A percentile compares a stretch with the other conserved stretches of the same genome.
phyloP scores from a whole-genome alignment of 2,888 invertebrate species.

The Tiphia femorata region DNA sequence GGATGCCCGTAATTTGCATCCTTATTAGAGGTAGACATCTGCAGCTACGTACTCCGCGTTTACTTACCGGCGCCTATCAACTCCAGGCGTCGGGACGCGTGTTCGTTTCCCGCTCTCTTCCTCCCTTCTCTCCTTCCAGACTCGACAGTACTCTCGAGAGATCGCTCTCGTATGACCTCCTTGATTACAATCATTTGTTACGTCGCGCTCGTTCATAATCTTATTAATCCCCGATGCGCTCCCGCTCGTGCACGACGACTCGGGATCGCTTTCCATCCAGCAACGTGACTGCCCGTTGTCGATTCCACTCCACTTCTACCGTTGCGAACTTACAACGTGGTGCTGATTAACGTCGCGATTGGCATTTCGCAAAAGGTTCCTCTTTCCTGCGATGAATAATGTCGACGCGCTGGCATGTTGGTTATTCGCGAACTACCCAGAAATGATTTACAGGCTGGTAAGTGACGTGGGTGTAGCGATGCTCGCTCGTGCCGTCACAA shows the following conservation, averaged over 20 bases:
- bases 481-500: too few species aligned
- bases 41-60: background rate
- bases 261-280: too few species aligned
- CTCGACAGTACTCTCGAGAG: background rate
- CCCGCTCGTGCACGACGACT: background rate
- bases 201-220: constrained; percentile 2
- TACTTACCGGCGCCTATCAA: background rate
- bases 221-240: constrained; percentile 20
- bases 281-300: too few species aligned
- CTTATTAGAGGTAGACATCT: constrained; percentile 20
- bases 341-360: background rate
- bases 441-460: too few species aligned
- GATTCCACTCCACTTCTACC: too few species aligned
- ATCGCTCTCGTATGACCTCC: constrained; percentile 15
- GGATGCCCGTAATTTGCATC: constrained; percentile 30
- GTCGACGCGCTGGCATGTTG: too few species aligned
- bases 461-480: too few species aligned
- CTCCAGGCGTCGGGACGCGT: background rate
- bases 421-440: too few species aligned
- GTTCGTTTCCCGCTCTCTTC: background rate
- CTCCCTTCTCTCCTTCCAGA: background rate
- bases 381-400: too few species aligned
- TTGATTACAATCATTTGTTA: constrained; percentile 27
- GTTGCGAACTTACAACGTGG: too few species aligned
- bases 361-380: constrained; percentile 5